phyloP scores from a whole-genome alignment of 2,797 vertebrate genomes.

The Echeneis naucrates region DNA sequence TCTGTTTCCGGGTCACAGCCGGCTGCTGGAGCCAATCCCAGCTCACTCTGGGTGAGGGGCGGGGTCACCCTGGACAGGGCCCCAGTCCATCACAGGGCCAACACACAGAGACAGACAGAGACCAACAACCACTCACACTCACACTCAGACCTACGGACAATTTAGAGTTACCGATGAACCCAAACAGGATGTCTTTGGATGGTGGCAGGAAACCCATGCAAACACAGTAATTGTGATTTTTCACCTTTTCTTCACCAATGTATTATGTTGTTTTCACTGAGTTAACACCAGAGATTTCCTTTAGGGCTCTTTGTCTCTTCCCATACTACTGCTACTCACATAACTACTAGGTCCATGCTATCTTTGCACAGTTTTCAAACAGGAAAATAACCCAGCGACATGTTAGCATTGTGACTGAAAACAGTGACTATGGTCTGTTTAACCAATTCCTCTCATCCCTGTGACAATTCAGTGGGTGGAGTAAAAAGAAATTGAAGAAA shows the following conservation, averaged over 20 bases:
- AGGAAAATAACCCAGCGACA: constrained; percentile 31
- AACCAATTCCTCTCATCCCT: constrained; percentile 28
- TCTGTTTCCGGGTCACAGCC: no score
- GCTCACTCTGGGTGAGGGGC: no score
- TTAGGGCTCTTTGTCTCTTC: constrained; percentile 11
- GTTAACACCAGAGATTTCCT: constrained; percentile 31
- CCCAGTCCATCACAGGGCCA: no score
- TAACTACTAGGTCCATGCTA: constrained; percentile 39
- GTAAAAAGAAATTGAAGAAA: constrained; percentile 16
- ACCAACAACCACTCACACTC: no score
- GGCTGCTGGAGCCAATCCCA: no score
- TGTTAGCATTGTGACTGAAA: constrained; percentile 37
- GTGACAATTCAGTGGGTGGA: constrained; percentile 33
- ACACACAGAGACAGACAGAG: no score
- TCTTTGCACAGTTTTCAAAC: constrained; percentile 67
- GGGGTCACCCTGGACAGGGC: no score
- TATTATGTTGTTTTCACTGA: constrained; percentile 16
- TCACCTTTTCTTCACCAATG: no score
- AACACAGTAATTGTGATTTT: background rate
- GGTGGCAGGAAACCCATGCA: no score
- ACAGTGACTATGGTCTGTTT: constrained; percentile 43
- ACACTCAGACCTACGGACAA: no score
- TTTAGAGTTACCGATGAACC: no score
- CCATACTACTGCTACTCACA: constrained; percentile 34
- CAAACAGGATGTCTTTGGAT: no score